Conservation (phyloP, 2,888 invertebrate genomes). For the Rotaria magnacalcarata region DNA sequence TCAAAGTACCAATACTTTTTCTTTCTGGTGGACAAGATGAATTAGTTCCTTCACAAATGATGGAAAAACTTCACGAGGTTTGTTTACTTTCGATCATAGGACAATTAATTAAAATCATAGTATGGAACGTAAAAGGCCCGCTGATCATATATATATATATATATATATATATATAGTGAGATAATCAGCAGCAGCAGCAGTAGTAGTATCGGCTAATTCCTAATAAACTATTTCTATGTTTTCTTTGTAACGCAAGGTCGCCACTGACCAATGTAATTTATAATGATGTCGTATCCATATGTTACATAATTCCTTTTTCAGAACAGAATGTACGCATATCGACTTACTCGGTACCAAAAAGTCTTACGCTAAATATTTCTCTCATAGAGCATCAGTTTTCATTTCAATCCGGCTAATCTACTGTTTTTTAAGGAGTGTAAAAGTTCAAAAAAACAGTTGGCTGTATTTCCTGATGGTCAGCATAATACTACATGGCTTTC, state of each 20-base stretch:
- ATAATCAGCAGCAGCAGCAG: too few species aligned
- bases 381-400: too few species aligned
- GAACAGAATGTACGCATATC: not conserved
- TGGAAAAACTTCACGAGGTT: conserved; percentile 71
- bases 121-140: too few species aligned
- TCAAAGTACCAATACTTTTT: conserved; percentile 75
- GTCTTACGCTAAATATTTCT: too few species aligned
- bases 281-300: not conserved
- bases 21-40: conserved; percentile 80
- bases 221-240: not conserved
- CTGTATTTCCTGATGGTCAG: conserved; percentile 75
- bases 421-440: conserved; percentile 64
- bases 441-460: conserved; percentile 72
- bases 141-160: too few species aligned
- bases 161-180: too few species aligned
- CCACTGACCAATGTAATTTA: not conserved
- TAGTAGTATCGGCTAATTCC: not conserved
- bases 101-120: too few species aligned
- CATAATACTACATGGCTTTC: conserved; percentile 93
- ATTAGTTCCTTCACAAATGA: conserved; percentile 84
- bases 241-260: not conserved
- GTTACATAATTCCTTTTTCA: not conserved
- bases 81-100: not conserved
- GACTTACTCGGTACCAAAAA: too few species aligned
- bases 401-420: too few species aligned